Percentiles rank a stretch among this genome's conserved stretches.
Evolutionary conservation across 2,797 vertebrate genomes (phyloP).

Genomic region (Coregonus ussuriensis): DNA sequence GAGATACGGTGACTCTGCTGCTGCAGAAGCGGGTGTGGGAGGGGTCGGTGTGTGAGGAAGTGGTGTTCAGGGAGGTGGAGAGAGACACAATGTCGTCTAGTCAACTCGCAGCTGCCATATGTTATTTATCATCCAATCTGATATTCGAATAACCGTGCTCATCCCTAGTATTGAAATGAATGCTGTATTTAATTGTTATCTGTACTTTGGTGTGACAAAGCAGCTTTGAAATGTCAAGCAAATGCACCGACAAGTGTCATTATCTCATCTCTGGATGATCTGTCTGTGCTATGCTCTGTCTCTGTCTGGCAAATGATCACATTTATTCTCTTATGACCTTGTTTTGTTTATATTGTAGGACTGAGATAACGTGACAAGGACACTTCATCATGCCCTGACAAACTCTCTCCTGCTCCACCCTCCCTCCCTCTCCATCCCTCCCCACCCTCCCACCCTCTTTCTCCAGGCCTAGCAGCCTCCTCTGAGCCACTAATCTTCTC

Average conservation of each 20-base stretch:
- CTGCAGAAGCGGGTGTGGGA: too few species aligned
- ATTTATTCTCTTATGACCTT: constrained; percentile 1
- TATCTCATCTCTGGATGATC: not conserved
- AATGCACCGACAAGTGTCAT: not conserved
- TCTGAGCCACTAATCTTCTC: constrained; percentile 94
- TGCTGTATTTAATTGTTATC: not conserved
- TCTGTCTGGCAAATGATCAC: not conserved
- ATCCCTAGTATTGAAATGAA: not conserved
- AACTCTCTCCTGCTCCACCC: not conserved
- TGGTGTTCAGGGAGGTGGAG: too few species aligned
- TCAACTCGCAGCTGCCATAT: too few species aligned
- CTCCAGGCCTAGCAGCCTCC: constrained; percentile 86
- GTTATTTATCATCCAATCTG: too few species aligned
- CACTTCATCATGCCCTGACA: not conserved
- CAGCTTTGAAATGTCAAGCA: not conserved
- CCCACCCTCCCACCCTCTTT: too few species aligned
- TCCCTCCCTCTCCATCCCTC: not conserved
- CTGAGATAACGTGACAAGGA: not conserved
- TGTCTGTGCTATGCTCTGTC: not conserved
- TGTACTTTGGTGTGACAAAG: not conserved
- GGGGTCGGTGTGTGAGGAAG: too few species aligned
- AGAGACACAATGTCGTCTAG: too few species aligned
- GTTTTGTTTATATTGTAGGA: not conserved
- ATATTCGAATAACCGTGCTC: too few species aligned
- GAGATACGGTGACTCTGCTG: too few species aligned